Evolutionary conservation across 2,113 vertebrate species (phyloP).

Genomic region (Leucopternis melanops): DNA sequence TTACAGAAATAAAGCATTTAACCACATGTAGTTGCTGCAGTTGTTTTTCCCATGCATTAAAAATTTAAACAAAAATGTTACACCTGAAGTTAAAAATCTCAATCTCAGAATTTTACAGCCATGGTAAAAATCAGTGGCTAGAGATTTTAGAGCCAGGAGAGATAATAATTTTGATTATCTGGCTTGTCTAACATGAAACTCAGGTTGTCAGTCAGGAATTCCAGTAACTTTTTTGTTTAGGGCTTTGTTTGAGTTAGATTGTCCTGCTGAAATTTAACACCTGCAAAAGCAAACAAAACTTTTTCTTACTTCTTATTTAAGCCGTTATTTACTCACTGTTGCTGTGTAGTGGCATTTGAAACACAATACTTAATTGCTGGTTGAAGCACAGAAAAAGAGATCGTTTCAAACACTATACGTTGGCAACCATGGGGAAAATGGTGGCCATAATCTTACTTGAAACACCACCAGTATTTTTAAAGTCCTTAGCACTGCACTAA

Average conservation of each 20-base stretch:
- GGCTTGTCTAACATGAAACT: conserved; percentile 39
- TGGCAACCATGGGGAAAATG: not conserved
- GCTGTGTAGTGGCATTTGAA: conserved; percentile 40
- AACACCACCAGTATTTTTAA: not conserved
- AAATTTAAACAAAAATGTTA: too few relatives aligned
- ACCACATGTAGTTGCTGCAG: not conserved
- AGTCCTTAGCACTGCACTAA: not conserved
- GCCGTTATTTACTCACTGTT: conserved; percentile 28
- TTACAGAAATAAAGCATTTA: not conserved
- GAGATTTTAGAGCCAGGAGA: conserved; percentile 8
- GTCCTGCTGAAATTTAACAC: conserved; percentile 55
- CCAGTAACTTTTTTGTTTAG: conserved; percentile 47
- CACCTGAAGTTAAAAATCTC: not conserved
- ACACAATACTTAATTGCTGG: conserved; percentile 45
- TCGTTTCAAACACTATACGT: not conserved
- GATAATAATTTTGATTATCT: conserved; percentile 18
- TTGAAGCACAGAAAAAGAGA: not conserved
- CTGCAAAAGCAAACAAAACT: conserved; percentile 39
- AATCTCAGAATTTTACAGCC: not conserved
- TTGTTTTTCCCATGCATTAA: not conserved
- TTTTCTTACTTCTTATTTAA: conserved; percentile 39
- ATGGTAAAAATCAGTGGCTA: not conserved
- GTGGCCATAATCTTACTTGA: not conserved
- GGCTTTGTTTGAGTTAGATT: conserved; percentile 55
- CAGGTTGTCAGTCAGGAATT: conserved; percentile 19